phyloP scores from a whole-genome alignment of 2,888 invertebrate species.

The Amphipoea oculea region DNA sequence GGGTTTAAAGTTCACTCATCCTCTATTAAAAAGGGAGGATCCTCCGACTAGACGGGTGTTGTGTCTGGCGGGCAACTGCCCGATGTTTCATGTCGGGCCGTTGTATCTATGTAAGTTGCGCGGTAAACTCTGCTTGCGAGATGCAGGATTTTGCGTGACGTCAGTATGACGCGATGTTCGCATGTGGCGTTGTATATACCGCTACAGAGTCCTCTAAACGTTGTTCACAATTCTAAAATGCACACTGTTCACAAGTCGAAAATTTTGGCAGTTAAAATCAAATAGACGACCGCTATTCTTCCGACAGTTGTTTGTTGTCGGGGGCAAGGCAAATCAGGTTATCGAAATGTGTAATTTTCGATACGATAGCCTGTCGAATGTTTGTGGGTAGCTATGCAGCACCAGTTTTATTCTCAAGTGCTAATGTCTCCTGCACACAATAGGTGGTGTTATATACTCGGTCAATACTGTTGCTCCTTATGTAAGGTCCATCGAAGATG shows the following conservation, averaged over 20 bases:
- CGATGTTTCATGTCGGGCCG: too few species aligned
- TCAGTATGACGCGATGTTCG: too few species aligned
- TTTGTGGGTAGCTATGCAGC: background rate
- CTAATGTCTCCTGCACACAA: conserved; percentile 19
- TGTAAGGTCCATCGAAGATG: conserved; percentile 38
- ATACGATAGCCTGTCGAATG: too few species aligned
- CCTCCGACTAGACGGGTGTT: too few species aligned
- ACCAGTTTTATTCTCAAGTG: background rate
- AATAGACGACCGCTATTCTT: background rate
- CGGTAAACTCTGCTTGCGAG: too few species aligned
- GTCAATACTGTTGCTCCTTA: conserved; percentile 25
- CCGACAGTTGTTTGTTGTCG: background rate
- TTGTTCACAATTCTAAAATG: background rate
- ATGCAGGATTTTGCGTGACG: too few species aligned
- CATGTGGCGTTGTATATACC: too few species aligned
- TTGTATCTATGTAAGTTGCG: too few species aligned
- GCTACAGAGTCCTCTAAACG: background rate
- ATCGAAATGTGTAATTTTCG: too few species aligned
- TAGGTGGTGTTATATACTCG: background rate
- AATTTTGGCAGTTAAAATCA: background rate
- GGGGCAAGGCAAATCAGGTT: background rate
- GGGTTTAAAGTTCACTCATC: too few species aligned
- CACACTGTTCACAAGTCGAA: background rate
- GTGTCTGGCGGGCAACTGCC: too few species aligned
- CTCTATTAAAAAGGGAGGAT: too few species aligned